Percentiles rank a stretch among this genome's conserved stretches.
These are phyloP conservation scores for Tiphia femorata DNA, from an alignment of 2,888 invertebrate species.

Conservation along the genomic window DNA sequence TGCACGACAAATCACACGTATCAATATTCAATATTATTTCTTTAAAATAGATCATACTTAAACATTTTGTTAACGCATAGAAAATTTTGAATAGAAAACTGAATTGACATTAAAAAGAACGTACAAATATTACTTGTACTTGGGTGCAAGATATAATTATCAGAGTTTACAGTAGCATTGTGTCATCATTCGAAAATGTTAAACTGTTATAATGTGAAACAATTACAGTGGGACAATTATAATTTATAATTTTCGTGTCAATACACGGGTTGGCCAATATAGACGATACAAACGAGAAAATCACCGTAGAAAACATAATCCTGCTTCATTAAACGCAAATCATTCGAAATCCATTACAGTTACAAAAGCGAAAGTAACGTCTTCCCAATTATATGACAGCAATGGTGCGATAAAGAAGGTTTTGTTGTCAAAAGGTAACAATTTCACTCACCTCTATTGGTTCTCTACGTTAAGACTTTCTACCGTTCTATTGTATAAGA, in stretches of 20 bases:
- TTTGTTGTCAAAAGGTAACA: constrained; percentile 42
- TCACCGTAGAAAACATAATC: neutral
- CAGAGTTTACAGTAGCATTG: too few species aligned
- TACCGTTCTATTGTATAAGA: constrained; percentile 8
- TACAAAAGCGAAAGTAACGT: neutral
- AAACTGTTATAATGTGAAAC: too few species aligned
- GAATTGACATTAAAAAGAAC: too few species aligned
- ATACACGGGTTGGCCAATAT: too few species aligned
- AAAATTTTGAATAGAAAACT: too few species aligned
- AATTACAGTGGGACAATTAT: too few species aligned
- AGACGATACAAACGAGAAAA: neutral
- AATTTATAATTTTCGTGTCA: neutral
- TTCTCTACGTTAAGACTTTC: constrained; percentile 18
- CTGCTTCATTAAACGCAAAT: neutral
- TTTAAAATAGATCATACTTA: neutral
- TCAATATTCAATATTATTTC: neutral
- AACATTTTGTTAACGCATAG: neutral
- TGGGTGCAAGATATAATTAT: too few species aligned
- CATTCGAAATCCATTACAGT: neutral
- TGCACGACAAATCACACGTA: too few species aligned
- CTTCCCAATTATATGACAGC: constrained; percentile 14
- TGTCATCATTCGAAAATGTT: too few species aligned
- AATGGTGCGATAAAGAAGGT: constrained; percentile 21
- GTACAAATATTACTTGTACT: too few species aligned
- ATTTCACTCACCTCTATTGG: constrained; percentile 27